Evolutionary conservation across 1,140 invertebrate genomes (phyloP), one percentile per base, ranked within the genome.

Genomic region (Trichonephila inaurata): DNA sequence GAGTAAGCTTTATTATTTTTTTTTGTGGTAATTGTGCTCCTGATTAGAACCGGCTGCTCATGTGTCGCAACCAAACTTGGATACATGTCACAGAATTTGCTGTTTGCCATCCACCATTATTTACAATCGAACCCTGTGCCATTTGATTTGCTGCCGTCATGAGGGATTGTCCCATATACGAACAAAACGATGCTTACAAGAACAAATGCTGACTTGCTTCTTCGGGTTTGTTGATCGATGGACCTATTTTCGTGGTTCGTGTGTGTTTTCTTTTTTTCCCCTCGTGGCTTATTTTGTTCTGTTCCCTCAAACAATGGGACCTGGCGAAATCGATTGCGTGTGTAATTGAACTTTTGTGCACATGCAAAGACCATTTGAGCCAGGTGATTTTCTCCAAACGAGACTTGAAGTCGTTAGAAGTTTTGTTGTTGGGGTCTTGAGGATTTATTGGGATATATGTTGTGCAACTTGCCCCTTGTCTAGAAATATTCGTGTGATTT

Each of bases 311-410:
- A 77, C 72, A 77, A 77, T 77, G n/a, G 72, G 21, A 40, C 72
- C 72, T 40, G 72, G 72, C 28, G 72, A 33, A 77, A 77, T 77
- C 72, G 72, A 77, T 77, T 77, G 72, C 72, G 33, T 77, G 72
- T 40, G 16, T 77, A 77, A 77, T 77, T 77, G 72, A 33, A 40
- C 72, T 24, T 69, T 69, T 28, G 66, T 77, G 72, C 28, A 7
- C 72, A 77, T 77, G 72, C 72, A 40, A 14, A 33, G 28, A 18
- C 72, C 72, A 77, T 77, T 21, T 33, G 33, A 40, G 28, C 72
- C 14, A 19, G 14, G 28, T 77, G 33, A 40, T 24, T 69, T 69
- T 69, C n/a, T 69, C 66, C n/a, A 6, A 69, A n/a, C 12, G 19
- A 40, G 33, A 40, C 33, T 40, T 14, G 61, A 62, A 62, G 61